These are phyloP conservation scores for Allygus modestus DNA, from an alignment of 2,888 invertebrate species.

Conservation along the genomic window DNA sequence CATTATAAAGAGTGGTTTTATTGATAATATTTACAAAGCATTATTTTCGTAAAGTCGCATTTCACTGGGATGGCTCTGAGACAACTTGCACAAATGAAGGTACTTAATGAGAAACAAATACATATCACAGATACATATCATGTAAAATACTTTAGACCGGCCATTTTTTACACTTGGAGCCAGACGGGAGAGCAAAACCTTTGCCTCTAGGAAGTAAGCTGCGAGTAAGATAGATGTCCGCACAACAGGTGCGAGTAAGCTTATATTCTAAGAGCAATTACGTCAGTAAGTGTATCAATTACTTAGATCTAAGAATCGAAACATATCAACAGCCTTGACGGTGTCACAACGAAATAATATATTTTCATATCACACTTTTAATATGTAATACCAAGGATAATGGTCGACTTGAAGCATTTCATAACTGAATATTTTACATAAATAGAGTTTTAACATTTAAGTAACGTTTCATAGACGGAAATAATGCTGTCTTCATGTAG, in stretches of 20 bases:
- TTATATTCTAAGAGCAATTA: slow-evolving; percentile 19
- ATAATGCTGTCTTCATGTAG: not conserved
- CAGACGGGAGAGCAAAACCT: slow-evolving; percentile 29
- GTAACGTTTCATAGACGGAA: not conserved
- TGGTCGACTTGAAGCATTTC: not conserved
- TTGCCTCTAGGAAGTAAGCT: slow-evolving; percentile 23
- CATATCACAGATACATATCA: slow-evolving; percentile 62
- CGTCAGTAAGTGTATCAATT: slow-evolving; percentile 15
- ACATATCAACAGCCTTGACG: slow-evolving; percentile 61
- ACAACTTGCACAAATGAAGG: slow-evolving; percentile 41
- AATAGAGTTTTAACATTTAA: not conserved
- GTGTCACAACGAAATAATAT: slow-evolving; percentile 54
- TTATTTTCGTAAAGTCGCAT: no score
- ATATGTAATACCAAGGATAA: slow-evolving; percentile 27
- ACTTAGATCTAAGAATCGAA: slow-evolving; percentile 50
- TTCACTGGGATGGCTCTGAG: slow-evolving; percentile 31
- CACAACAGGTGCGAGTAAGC: not conserved
- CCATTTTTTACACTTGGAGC: slow-evolving; percentile 60
- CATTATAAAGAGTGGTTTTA: no score
- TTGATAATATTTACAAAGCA: no score
- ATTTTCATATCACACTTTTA: slow-evolving; percentile 51
- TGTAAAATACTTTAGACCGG: slow-evolving; percentile 55
- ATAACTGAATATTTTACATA: slow-evolving; percentile 19
- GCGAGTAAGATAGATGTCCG: not conserved
- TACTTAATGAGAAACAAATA: slow-evolving; percentile 33